Conservation (phyloP, 2,113 vertebrate species). For the Podiceps cristatus region DNA sequence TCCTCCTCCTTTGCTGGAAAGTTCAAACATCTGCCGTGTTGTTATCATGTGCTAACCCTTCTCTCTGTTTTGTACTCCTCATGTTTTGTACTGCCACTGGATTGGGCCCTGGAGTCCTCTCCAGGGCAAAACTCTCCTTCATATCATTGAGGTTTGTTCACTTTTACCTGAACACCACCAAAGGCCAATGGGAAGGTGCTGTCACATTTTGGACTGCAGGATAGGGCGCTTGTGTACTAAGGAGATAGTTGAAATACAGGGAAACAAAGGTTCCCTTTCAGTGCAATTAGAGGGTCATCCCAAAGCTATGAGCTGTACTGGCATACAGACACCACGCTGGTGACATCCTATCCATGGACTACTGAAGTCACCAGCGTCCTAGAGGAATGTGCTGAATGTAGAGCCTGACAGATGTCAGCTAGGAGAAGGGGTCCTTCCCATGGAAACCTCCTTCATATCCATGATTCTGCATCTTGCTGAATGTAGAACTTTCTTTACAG, state of each 20-base stretch:
- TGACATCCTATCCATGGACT: background rate
- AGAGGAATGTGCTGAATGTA: background rate
- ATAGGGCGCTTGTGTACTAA: background rate
- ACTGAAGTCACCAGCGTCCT: background rate
- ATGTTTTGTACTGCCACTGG: background rate
- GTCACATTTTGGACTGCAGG: background rate
- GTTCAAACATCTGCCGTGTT: background rate
- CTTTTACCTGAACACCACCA: background rate
- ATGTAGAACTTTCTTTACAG: background rate
- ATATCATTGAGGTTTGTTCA: background rate
- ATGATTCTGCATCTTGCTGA: background rate
- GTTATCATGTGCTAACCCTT: background rate
- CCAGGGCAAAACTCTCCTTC: background rate
- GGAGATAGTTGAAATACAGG: background rate
- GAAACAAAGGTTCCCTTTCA: background rate
- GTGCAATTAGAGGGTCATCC: background rate
- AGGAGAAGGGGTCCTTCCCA: background rate
- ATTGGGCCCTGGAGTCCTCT: background rate
- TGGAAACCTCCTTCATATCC: background rate
- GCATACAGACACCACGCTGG: background rate
- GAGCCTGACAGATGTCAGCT: background rate
- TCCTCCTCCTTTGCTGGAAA: background rate
- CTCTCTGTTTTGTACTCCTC: background rate
- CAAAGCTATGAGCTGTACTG: background rate
- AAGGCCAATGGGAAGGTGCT: background rate